phyloP scores from a whole-genome alignment of 1,140 invertebrate genomes.

The Oscheius sp. region DNA sequence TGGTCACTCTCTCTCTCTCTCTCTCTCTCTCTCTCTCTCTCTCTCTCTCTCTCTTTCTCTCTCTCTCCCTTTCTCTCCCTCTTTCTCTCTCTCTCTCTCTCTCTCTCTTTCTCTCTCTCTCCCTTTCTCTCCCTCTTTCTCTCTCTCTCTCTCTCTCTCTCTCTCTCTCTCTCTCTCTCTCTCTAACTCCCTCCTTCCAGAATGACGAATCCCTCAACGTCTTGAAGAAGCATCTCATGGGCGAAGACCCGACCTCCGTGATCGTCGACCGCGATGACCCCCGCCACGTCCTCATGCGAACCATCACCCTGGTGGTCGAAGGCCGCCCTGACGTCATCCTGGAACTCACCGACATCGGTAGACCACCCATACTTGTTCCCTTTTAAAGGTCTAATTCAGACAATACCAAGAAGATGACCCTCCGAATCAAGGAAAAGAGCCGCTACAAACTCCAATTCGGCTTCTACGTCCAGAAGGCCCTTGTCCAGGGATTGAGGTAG shows the following conservation, averaged over 20 bases:
- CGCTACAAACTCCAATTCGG: constrained; percentile 1
- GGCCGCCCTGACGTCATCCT: neutral
- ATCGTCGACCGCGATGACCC: neutral
- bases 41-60: too few relatives aligned
- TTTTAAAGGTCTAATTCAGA: too few relatives aligned
- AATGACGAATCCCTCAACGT: neutral
- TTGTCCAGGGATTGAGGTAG: neutral
- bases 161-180: too few relatives aligned
- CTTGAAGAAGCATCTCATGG: neutral
- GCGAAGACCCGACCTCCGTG: neutral
- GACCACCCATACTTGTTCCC: too few relatives aligned
- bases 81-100: too few relatives aligned
- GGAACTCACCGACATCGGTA: neutral
- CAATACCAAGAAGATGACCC: neutral
- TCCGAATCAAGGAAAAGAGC: neutral
- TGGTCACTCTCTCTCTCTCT: too few relatives aligned
- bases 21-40: too few relatives aligned
- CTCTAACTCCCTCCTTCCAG: too few relatives aligned
- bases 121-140: too few relatives aligned
- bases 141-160: too few relatives aligned
- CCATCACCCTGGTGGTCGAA: neutral
- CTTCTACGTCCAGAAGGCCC: neutral
- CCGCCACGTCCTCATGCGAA: neutral
- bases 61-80: too few relatives aligned
- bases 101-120: too few relatives aligned